Percentiles rank a stretch among this genome's conserved stretches.
These are phyloP conservation scores for Malurus cyaneus DNA, from an alignment of 2,113 vertebrate species.

Conservation along the genomic window DNA sequence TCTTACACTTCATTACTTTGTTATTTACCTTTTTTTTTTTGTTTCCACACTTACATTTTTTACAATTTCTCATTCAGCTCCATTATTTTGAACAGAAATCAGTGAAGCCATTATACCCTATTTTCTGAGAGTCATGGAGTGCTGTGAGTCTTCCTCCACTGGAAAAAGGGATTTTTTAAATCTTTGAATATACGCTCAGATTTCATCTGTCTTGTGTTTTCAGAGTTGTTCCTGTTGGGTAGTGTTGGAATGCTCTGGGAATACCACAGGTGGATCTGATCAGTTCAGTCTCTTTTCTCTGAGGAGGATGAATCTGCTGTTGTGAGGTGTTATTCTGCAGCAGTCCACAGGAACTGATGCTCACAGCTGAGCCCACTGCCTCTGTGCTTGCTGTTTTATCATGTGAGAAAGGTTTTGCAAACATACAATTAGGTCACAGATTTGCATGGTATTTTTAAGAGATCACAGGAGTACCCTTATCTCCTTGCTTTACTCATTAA, in stretches of 20 bases:
- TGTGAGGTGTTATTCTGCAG: neutral
- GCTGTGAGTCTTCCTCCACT: rapidly evolving
- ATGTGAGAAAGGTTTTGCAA: neutral
- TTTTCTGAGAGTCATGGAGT: neutral
- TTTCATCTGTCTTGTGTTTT: rapidly evolving
- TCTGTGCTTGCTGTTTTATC: neutral
- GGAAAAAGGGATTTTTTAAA: neutral
- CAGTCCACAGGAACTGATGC: neutral
- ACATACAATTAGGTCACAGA: neutral
- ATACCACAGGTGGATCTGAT: neutral
- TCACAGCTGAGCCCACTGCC: neutral
- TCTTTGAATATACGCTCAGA: neutral
- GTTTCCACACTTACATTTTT: neutral
- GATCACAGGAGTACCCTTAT: neutral
- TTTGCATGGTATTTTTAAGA: neutral
- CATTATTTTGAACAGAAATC: neutral
- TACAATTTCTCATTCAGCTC: neutral
- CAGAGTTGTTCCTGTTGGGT: neutral
- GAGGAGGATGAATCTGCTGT: neutral
- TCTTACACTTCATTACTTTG: neutral
- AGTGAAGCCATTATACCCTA: neutral
- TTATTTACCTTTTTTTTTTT: neutral
- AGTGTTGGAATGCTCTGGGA: neutral
- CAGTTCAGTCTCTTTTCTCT: neutral
- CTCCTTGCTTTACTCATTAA: neutral